phyloP scores from a whole-genome alignment of 2,888 invertebrate genomes.

The Dryocosmus kuriphilus region DNA sequence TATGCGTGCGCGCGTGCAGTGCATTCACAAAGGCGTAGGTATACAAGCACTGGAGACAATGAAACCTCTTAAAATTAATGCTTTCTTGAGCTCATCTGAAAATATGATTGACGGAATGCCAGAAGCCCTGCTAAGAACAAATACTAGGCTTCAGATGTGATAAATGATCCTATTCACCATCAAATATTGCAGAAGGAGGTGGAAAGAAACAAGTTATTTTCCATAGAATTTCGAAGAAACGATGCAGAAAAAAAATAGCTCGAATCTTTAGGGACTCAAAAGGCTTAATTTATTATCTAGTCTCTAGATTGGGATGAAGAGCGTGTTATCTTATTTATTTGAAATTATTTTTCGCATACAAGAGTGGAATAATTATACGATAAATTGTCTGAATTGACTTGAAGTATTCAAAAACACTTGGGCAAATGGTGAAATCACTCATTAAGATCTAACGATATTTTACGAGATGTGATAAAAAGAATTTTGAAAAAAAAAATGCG shows the following conservation, averaged over 20 bases:
- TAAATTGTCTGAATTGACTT: too few species aligned
- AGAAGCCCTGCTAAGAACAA: constrained; percentile 15
- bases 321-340: too few species aligned
- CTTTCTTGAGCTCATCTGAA: constrained; percentile 12
- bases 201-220: not conserved
- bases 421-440: too few species aligned
- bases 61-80: constrained; percentile 28
- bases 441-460: too few species aligned
- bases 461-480: too few species aligned
- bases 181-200: not conserved
- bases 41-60: constrained; percentile 23
- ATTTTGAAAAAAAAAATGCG: too few species aligned
- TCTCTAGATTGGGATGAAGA: too few species aligned
- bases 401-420: too few species aligned
- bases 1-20: not conserved
- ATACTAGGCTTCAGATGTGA: constrained; percentile 12
- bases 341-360: too few species aligned
- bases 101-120: constrained; percentile 27
- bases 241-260: not conserved
- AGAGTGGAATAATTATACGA: too few species aligned
- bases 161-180: constrained; percentile 7
- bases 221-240: not conserved
- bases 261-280: too few species aligned
- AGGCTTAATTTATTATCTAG: too few species aligned
- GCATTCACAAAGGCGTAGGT: constrained; percentile 7